These are phyloP conservation scores for Protobothrops mucrosquamatus DNA, from an alignment of 2,113 vertebrate genomes.

Conservation along the genomic window DNA sequence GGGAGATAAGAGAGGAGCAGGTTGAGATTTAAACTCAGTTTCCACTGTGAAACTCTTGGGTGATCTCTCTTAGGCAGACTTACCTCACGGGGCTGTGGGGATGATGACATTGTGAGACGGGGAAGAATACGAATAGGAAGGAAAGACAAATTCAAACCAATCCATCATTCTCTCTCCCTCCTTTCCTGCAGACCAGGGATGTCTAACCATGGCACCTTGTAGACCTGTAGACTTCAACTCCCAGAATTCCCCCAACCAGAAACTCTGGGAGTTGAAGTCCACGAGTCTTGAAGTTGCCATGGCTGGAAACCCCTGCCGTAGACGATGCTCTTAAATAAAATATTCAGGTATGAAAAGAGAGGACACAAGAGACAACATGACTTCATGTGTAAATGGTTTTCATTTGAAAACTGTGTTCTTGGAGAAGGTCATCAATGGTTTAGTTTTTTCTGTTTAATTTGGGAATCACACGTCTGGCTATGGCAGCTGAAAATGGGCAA, in stretches of 20 bases:
- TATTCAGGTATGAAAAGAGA: neutral
- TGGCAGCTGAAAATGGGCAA: neutral
- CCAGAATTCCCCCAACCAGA: neutral
- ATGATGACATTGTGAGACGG: neutral
- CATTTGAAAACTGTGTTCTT: neutral
- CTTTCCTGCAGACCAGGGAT: no score
- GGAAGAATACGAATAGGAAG: neutral
- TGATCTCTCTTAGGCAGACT: neutral
- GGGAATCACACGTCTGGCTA: neutral
- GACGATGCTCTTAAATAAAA: neutral
- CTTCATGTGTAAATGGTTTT: neutral
- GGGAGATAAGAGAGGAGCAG: neutral
- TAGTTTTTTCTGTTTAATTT: neutral
- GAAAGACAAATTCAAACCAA: neutral
- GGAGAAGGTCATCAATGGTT: neutral
- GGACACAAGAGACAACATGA: neutral
- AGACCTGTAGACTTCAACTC: no score
- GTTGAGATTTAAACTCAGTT: neutral
- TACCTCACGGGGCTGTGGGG: neutral
- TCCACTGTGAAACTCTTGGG: neutral
- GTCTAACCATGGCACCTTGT: no score
- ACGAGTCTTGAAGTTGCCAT: no score
- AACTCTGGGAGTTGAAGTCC: no score
- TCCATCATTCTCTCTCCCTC: neutral
- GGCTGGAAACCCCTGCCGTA: neutral